Conservation (phyloP, 2,888 invertebrate species). For the Galeopsomyia nigrocyanea region DNA sequence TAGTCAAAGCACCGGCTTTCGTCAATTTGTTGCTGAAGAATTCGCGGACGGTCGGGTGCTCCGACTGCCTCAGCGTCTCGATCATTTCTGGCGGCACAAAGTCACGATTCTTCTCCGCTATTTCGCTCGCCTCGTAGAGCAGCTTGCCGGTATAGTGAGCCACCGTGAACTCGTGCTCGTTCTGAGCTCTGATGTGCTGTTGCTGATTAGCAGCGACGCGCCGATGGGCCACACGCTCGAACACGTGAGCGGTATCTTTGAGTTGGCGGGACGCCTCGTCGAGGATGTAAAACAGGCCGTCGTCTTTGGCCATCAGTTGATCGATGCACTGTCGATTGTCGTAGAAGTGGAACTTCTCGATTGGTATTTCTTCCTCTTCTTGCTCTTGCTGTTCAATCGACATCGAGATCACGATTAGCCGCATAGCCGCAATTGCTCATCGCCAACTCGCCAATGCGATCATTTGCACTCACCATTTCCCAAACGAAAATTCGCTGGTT, state of each 20-base stretch:
- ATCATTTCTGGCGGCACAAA: conserved; percentile 92
- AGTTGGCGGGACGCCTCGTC: conserved; percentile 88
- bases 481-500: conserved; percentile 92
- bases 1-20: conserved; percentile 86
- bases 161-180: conserved; percentile 82
- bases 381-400: conserved; percentile 72
- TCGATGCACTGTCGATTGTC: conserved; percentile 92
- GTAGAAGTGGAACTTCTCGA: conserved; percentile 82
- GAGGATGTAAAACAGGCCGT: conserved; percentile 86
- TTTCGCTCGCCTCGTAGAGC: conserved; percentile 85
- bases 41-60: conserved; percentile 77
- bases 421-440: too few relatives aligned
- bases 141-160: conserved; percentile 94
- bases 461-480: conserved; percentile 78
- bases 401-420: background rate
- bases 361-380: conserved; percentile 83
- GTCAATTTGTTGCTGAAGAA: conserved; percentile 89
- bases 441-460: too few relatives aligned
- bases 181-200: conserved; percentile 71
- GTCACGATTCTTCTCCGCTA: conserved; percentile 91
- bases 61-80: conserved; percentile 85
- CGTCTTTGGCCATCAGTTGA: conserved; percentile 86
- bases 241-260: conserved; percentile 79
- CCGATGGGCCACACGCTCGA: conserved; percentile 74
- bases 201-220: background rate